Conservation (phyloP, 2,888 invertebrate genomes). For the Sarcophaga subvicina region DNA sequence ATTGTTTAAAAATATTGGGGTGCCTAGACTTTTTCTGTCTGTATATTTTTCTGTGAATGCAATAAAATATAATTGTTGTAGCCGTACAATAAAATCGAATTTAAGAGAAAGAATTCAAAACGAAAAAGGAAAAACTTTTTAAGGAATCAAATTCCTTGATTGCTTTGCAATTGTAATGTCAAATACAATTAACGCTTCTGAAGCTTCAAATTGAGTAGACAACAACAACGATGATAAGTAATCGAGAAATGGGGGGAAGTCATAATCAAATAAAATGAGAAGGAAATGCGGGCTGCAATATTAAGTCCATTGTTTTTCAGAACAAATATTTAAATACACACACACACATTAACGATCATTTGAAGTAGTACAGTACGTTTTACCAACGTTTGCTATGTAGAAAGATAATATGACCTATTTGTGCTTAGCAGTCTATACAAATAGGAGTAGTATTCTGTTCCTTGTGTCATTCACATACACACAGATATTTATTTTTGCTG, state of each 20-base stretch:
- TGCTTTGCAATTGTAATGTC: slow-evolving; percentile 59
- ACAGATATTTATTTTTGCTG: not conserved
- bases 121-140: slow-evolving; percentile 27
- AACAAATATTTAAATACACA: slow-evolving; percentile 26
- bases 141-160: slow-evolving; percentile 52
- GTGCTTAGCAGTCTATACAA: not conserved
- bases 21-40: not conserved
- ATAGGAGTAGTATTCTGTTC: not conserved
- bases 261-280: slow-evolving; percentile 44
- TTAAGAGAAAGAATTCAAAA: slow-evolving; percentile 1
- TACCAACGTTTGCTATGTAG: not conserved
- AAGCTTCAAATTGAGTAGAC: slow-evolving; percentile 53
- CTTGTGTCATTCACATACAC: too few relatives aligned
- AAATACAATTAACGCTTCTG: slow-evolving; percentile 60
- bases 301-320: slow-evolving; percentile 44
- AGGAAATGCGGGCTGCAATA: slow-evolving; percentile 62
- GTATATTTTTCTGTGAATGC: slow-evolving; percentile 22
- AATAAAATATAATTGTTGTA: slow-evolving; percentile 4
- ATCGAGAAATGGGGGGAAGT: slow-evolving; percentile 20
- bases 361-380: not conserved
- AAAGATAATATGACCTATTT: not conserved
- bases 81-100: not conserved
- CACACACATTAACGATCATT: not conserved
- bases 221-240: slow-evolving; percentile 20
- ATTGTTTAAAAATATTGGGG: not conserved